These are phyloP conservation scores for Probosciger aterrimus DNA, from an alignment of 2,113 vertebrate species.

Conservation along the genomic window DNA sequence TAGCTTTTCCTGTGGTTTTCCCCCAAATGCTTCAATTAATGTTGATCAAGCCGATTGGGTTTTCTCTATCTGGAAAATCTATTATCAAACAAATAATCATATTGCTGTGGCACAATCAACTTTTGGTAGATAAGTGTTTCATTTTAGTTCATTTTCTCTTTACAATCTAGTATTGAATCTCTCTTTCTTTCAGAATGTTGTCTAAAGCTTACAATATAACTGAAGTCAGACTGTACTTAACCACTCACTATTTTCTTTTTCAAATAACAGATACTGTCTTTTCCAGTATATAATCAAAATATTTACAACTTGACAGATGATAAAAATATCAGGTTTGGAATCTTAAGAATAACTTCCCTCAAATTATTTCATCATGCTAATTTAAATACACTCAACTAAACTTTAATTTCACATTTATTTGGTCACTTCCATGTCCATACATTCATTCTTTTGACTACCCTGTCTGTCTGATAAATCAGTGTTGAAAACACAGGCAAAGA, in stretches of 20 bases:
- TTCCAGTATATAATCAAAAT: background rate
- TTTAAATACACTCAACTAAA: background rate
- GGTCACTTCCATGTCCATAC: background rate
- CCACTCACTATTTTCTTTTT: background rate
- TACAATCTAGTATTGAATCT: background rate
- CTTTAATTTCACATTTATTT: background rate
- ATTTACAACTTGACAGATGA: background rate
- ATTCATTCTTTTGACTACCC: background rate
- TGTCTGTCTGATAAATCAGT: background rate
- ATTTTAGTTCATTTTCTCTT: background rate
- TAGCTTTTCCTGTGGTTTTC: background rate
- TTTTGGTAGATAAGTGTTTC: background rate
- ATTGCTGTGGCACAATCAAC: background rate
- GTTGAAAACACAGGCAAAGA: background rate
- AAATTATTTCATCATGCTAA: background rate
- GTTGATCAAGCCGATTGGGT: background rate
- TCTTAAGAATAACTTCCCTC: background rate
- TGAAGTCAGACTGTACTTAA: background rate
- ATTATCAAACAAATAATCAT: background rate
- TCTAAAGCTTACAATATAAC: background rate
- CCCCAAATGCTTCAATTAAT: background rate
- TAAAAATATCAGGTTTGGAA: background rate
- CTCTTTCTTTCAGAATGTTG: background rate
- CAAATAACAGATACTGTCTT: background rate
- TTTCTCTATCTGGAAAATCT: background rate